Percentiles rank a stretch among this genome's conserved stretches.
These are phyloP conservation scores for Spilosoma lubricipeda DNA, from an alignment of 2,888 invertebrate species.

Conservation along the genomic window DNA sequence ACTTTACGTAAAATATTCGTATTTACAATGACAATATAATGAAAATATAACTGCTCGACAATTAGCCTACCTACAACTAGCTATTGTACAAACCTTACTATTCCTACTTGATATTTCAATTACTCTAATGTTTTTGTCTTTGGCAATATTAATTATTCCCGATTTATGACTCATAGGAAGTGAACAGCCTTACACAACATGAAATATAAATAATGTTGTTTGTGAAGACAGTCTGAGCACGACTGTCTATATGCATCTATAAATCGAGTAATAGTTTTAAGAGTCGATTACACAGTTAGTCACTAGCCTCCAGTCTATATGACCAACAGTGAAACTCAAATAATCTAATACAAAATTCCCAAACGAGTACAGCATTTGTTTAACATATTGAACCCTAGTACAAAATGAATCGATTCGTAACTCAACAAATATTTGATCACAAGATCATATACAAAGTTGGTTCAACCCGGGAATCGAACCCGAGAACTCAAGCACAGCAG, in stretches of 20 bases:
- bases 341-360: slow-evolving; percentile 8
- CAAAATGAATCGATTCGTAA: too few species aligned
- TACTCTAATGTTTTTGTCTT: slow-evolving; percentile 65
- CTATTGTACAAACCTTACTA: slow-evolving; percentile 72
- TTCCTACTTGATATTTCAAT: slow-evolving; percentile 58
- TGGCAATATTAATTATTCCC: slow-evolving; percentile 66
- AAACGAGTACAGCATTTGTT: neutral
- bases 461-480: too few species aligned
- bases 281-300: slow-evolving; percentile 34
- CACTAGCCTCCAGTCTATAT: slow-evolving; percentile 28
- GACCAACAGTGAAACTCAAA: slow-evolving; percentile 11
- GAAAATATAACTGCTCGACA: slow-evolving; percentile 52
- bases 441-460: too few species aligned
- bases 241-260: slow-evolving; percentile 30
- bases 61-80: slow-evolving; percentile 49
- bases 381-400: neutral
- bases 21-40: slow-evolving; percentile 52
- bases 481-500: too few species aligned
- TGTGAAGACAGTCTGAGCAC: slow-evolving; percentile 33
- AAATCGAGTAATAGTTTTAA: slow-evolving; percentile 30
- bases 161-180: slow-evolving; percentile 50
- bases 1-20: slow-evolving; percentile 50
- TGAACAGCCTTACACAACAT: slow-evolving; percentile 51
- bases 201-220: slow-evolving; percentile 41
- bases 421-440: too few species aligned